Conservation (phyloP, 2,888 invertebrate species). For the Nomada goodeniana region DNA sequence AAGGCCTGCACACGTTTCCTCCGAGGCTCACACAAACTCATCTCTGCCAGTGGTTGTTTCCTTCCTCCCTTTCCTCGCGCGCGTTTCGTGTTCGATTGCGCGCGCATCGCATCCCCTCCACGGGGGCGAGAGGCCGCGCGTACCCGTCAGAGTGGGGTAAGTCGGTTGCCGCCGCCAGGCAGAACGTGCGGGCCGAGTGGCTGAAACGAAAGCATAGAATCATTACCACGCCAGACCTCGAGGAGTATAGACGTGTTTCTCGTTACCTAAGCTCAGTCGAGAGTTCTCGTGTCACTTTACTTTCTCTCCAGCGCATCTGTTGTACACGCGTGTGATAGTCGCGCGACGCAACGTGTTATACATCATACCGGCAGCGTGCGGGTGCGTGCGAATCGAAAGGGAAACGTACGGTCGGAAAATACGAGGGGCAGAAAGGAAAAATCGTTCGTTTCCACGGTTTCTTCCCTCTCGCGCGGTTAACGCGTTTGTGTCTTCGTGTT, state of each 20-base stretch:
- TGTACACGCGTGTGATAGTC: conserved; percentile 62
- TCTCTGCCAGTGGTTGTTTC: conserved; percentile 30
- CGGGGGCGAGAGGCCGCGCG: conserved; percentile 56
- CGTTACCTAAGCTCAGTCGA: conserved; percentile 81
- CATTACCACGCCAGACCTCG: conserved; percentile 83
- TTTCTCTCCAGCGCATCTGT: conserved; percentile 34
- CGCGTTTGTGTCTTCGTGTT: conserved; percentile 25
- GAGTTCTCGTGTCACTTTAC: conserved; percentile 68
- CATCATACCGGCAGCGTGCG: conserved; percentile 20
- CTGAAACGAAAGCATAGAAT: conserved; percentile 78
- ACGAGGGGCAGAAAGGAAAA: not conserved
- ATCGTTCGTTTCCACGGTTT: not conserved
- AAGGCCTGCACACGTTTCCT: conserved; percentile 18
- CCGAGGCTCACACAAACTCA: conserved; percentile 30
- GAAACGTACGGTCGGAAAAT: not conserved
- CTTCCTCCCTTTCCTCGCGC: conserved; percentile 41
- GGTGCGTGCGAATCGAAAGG: conserved; percentile 10
- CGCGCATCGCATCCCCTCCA: conserved; percentile 57
- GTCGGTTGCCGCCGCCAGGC: conserved; percentile 64
- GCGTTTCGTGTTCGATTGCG: conserved; percentile 49
- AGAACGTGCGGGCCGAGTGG: conserved; percentile 77
- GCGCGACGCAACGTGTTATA: conserved; percentile 47
- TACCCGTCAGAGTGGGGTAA: conserved; percentile 56
- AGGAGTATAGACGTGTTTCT: conserved; percentile 82
- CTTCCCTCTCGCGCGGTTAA: conserved; percentile 13